Evolutionary conservation across 2,797 vertebrate species (phyloP), one percentile per base, ranked within the genome.

Genomic region (Buphagus erythrorhynchus): DNA sequence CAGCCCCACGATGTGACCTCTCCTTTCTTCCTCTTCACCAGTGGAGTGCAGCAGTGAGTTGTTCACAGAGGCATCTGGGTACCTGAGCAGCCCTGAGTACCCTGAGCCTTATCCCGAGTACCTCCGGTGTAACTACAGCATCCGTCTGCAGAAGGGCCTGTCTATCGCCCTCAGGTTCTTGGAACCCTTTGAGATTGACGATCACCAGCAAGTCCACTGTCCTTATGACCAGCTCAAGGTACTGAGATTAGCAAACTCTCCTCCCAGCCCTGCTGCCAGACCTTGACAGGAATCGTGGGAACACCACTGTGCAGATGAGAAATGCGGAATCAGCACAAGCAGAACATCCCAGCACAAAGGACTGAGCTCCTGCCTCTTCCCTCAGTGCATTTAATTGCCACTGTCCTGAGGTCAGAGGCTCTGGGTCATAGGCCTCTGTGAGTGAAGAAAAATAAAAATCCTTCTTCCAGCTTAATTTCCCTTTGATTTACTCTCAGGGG

Each of bases 141-240:
- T 98, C 93, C 97, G 98, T 3, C 95, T 98, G 28, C 98, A 98
- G 52, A 80, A 94, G 11, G 98, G 98, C 29, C 81, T 98, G 38
- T 95, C 94, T 13, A 14, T 98, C 66, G 81, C 68, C 48, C 97
- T 98, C 62, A 90, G 68, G 66, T 98, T 98, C 90, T 75, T 98
- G 75, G 95, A 98, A 36, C 97, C 97, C 46, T 98, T 98, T 77
- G 98, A 98, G 75, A 98, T 98, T 7, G 98, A 98, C 19, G 97
- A 98, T 12, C 98, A 98, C 74, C 98, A 98, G 81, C 97, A 98
- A 95, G 98, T 98, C 20, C 91, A n/a, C 46, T 98, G 98, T 69
- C 98, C 98, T 86, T 98, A 98, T 6, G 98, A 98, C 83, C 98
- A 98, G 55, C 96, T 98, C 16, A 97, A 98, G 98, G 98, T 98